Percentiles rank a stretch among this genome's conserved stretches.
Conservation (phyloP, 2,113 vertebrate genomes). For the Trematocara unimaculatum region DNA sequence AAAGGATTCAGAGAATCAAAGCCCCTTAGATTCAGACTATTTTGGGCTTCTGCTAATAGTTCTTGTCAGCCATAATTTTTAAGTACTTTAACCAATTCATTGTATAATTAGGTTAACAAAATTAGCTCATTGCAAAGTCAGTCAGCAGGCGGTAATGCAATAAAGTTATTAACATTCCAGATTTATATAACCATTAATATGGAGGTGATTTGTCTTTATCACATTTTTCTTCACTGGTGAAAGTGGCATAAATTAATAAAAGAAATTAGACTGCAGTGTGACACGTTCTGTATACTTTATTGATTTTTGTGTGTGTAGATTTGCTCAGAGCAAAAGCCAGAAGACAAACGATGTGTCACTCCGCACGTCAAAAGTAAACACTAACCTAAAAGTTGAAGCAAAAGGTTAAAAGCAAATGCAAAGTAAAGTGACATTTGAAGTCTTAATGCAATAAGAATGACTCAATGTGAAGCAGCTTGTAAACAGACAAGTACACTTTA, state of each 20-base stretch:
- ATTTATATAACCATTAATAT: conserved; percentile 67
- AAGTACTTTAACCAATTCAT: conserved; percentile 81
- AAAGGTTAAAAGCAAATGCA: neutral
- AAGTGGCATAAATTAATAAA: conserved; percentile 50
- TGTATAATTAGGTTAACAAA: conserved; percentile 79
- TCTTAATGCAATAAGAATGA: neutral
- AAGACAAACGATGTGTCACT: neutral
- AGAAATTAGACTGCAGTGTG: conserved; percentile 10
- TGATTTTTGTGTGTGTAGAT: neutral
- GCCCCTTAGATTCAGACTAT: conserved; percentile 64
- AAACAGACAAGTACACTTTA: neutral
- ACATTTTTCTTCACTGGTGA: conserved; percentile 37
- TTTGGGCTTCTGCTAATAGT: conserved; percentile 70
- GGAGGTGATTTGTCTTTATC: conserved; percentile 56
- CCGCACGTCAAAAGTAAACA: neutral
- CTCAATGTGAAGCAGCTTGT: neutral
- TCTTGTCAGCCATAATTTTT: conserved; percentile 76
- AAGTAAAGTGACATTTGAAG: neutral
- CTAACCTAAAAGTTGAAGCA: neutral
- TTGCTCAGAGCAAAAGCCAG: neutral
- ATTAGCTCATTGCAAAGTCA: conserved; percentile 75
- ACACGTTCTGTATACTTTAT: neutral
- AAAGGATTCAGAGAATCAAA: conserved; percentile 62
- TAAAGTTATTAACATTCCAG: conserved; percentile 78
- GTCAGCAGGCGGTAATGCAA: conserved; percentile 71